Evolutionary conservation across 2,113 vertebrate genomes (phyloP).

Genomic region (Panthera uncia): DNA sequence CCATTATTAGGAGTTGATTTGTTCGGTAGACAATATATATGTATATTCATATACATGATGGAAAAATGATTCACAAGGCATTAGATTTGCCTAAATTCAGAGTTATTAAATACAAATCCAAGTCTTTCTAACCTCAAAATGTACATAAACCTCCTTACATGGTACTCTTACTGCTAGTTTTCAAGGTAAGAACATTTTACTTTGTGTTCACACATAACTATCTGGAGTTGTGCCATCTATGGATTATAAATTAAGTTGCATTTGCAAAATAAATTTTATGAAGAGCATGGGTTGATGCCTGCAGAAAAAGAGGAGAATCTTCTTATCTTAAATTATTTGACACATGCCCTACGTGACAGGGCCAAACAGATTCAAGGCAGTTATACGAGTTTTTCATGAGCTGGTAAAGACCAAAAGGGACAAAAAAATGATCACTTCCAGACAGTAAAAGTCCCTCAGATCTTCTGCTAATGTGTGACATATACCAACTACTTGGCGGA

Average conservation of each 20-base stretch:
- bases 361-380: not conserved
- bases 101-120: constrained; percentile 14
- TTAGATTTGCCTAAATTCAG: constrained; percentile 12
- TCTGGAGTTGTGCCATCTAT: not conserved
- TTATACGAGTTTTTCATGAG: constrained; percentile 10
- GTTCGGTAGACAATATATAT: not conserved
- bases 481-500: not conserved
- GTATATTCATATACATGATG: not conserved
- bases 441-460: not conserved
- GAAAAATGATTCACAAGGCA: not conserved
- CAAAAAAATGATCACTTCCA: not conserved
- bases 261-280: constrained; percentile 23
- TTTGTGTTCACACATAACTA: not conserved
- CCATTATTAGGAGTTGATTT: not conserved
- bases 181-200: not conserved
- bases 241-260: not conserved
- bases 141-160: not conserved
- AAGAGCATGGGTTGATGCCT: not conserved
- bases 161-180: not conserved
- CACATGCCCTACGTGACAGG: not conserved
- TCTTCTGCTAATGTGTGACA: not conserved
- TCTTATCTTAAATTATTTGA: not conserved
- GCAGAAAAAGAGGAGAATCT: not conserved
- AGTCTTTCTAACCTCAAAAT: not conserved
- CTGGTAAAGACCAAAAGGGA: not conserved